Evolutionary conservation across 2,113 vertebrate species (phyloP).

Genomic region (Narcine bancroftii): DNA sequence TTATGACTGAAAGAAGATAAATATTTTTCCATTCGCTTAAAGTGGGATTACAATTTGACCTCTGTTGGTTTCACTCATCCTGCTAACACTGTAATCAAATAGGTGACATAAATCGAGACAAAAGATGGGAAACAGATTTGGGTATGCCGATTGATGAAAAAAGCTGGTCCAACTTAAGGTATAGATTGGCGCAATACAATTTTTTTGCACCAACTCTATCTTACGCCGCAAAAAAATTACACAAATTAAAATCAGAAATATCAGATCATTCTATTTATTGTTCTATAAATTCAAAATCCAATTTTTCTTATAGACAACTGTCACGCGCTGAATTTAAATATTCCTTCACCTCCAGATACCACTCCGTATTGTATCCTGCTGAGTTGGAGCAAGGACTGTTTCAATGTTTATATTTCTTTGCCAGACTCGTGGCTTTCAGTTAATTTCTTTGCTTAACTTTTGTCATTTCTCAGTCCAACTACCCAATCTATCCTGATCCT

Average conservation of each 20-base stretch:
- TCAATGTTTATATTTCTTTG: neutral
- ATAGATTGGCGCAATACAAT: too few relatives aligned
- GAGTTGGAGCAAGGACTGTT: neutral
- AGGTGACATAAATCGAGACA: too few relatives aligned
- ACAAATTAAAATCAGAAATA: too few relatives aligned
- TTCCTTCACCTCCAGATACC: neutral
- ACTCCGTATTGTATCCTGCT: neutral
- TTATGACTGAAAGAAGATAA: neutral
- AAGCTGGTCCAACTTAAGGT: too few relatives aligned
- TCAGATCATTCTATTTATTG: too few relatives aligned
- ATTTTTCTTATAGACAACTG: neutral
- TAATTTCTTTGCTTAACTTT: neutral
- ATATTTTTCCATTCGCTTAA: neutral
- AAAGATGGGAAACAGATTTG: too few relatives aligned
- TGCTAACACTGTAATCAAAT: neutral
- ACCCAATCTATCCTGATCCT: neutral
- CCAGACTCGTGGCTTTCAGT: neutral
- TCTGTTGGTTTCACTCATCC: neutral
- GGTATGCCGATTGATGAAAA: too few relatives aligned
- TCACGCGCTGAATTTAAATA: neutral
- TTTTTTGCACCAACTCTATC: too few relatives aligned
- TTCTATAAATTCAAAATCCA: too few relatives aligned
- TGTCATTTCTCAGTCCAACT: neutral
- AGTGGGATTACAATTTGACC: neutral
- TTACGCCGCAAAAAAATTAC: too few relatives aligned